Conservation (phyloP, 1,140 invertebrate species). For the Andricus grossulariae region DNA sequence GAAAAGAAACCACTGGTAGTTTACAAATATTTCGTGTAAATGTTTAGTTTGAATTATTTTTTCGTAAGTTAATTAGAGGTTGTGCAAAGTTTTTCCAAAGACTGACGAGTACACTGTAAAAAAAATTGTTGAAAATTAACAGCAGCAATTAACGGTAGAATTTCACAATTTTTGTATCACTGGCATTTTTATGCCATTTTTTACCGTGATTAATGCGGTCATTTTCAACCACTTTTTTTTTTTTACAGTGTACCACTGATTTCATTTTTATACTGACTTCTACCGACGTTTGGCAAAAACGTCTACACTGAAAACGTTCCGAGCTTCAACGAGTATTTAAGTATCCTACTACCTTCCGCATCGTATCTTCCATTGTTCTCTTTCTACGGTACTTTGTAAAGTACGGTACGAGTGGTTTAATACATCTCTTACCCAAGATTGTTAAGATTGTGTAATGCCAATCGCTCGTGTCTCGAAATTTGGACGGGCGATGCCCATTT, state of each 20-base stretch:
- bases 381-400: constrained; percentile 40
- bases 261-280: constrained; percentile 50
- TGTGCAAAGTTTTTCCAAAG: constrained; percentile 51
- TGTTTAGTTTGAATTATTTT: not conserved
- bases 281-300: constrained; percentile 15
- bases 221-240: too few relatives aligned
- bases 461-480: constrained; percentile 6
- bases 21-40: too few relatives aligned
- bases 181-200: too few relatives aligned
- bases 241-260: constrained; percentile 2
- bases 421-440: constrained; percentile 8
- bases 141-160: too few relatives aligned
- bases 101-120: not conserved
- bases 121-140: too few relatives aligned
- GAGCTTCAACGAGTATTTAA: constrained; percentile 47
- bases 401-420: constrained; percentile 24
- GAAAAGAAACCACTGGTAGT: too few relatives aligned
- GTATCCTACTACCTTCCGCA: constrained; percentile 50
- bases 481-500: too few relatives aligned
- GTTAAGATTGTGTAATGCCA: constrained; percentile 19
- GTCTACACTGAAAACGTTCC: constrained; percentile 40
- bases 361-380: constrained; percentile 64
- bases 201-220: too few relatives aligned
- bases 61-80: not conserved
- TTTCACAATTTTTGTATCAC: too few relatives aligned